Evolutionary conservation across 1,140 invertebrate species (phyloP).

Genomic region (Amphibalanus amphitrite): DNA sequence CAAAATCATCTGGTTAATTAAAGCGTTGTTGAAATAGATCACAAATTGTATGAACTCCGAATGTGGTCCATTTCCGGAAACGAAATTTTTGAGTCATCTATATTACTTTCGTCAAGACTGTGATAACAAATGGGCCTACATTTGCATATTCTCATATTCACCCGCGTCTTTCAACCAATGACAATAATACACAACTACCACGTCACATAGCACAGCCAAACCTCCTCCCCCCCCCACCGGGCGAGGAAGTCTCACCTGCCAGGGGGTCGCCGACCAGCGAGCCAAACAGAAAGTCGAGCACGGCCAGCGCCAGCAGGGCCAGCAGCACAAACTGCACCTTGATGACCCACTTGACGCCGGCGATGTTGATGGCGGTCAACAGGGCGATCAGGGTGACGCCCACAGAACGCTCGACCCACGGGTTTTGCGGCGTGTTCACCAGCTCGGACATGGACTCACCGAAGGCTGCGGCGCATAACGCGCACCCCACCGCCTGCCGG

Average conservation of each 20-base stretch:
- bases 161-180: no score
- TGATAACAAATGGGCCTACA: no score
- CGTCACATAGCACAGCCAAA: no score
- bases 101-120: no score
- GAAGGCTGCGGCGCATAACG: conserved; percentile 84
- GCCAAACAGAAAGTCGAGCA: conserved; percentile 73
- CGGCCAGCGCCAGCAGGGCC: conserved; percentile 61
- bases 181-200: no score
- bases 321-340: conserved; percentile 74
- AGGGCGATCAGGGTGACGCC: conserved; percentile 58
- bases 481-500: conserved; percentile 78
- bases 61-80: no score
- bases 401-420: conserved; percentile 47
- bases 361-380: conserved; percentile 69
- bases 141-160: no score
- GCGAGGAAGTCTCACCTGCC: neutral
- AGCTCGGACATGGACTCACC: conserved; percentile 83
- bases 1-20: no score
- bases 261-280: conserved; percentile 45
- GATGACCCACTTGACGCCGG: conserved; percentile 84
- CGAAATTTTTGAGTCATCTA: no score
- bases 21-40: no score
- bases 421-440: conserved; percentile 42
- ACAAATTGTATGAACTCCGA: no score
- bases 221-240: no score